Percentiles rank a stretch among this genome's conserved stretches.
Evolutionary conservation across 2,113 vertebrate species (phyloP).

Genomic region (Oreocharis arfaki): DNA sequence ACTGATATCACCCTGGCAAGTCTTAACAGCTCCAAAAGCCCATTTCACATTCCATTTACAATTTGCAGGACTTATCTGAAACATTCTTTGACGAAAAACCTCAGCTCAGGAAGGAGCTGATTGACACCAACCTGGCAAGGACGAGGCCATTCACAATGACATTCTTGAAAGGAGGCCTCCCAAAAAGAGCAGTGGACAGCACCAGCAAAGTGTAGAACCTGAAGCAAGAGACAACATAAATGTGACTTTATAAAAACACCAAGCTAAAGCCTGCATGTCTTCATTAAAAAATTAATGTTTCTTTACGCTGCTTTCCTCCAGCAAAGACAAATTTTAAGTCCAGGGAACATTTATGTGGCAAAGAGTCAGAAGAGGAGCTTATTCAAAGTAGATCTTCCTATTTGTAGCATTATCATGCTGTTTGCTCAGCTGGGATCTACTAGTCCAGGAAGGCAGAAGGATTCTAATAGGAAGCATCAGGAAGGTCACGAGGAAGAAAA

Average conservation of each 20-base stretch:
- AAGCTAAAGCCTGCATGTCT: background rate
- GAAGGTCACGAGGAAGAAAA: background rate
- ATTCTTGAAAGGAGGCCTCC: constrained; percentile 94
- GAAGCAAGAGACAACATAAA: background rate
- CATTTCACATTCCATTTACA: background rate
- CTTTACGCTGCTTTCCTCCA: background rate
- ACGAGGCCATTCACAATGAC: constrained; percentile 95
- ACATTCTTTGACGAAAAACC: background rate
- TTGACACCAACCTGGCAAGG: constrained; percentile 84
- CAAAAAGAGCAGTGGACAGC: constrained; percentile 93
- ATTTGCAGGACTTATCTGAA: background rate
- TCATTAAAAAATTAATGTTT: background rate
- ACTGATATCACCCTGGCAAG: background rate
- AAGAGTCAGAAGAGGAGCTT: background rate
- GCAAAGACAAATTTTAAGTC: background rate
- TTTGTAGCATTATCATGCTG: background rate
- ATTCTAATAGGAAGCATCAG: background rate
- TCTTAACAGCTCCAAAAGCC: background rate
- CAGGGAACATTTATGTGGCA: background rate
- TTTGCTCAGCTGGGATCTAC: background rate
- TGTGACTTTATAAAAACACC: accelerated
- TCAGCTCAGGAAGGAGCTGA: background rate
- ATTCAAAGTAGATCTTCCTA: background rate
- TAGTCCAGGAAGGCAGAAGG: background rate
- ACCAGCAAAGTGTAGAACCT: constrained; percentile 98